Percentiles rank a stretch among this genome's conserved stretches.
phyloP scores from a whole-genome alignment of 1,140 invertebrate genomes.

The Diachasma alloeum region DNA sequence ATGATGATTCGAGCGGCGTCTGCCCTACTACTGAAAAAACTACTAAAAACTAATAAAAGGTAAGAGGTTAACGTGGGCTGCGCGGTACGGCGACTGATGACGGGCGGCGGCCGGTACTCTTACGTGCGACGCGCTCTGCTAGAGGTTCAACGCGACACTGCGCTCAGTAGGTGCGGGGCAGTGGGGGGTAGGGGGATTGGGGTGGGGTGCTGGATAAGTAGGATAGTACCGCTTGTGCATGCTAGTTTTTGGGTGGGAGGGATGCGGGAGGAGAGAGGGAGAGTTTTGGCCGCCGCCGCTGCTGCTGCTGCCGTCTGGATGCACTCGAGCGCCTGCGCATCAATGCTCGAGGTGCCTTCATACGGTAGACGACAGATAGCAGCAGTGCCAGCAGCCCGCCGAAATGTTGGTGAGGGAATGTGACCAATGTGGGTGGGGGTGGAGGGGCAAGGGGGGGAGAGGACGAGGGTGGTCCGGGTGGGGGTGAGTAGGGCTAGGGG shows the following conservation, averaged over 20 bases:
- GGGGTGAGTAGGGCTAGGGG: neutral
- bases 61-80: slow-evolving; percentile 68
- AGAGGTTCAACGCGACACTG: slow-evolving; percentile 80
- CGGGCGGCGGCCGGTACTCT: slow-evolving; percentile 71
- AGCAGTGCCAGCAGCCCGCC: neutral
- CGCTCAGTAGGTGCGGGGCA: slow-evolving; percentile 56
- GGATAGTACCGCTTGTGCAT: slow-evolving; percentile 7
- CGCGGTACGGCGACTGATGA: slow-evolving; percentile 69
- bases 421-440: neutral
- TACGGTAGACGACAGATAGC: neutral
- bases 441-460: neutral
- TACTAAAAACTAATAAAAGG: slow-evolving; percentile 73
- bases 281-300: slow-evolving; percentile 38
- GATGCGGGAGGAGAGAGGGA: slow-evolving; percentile 7
- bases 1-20: neutral
- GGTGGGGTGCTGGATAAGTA: slow-evolving; percentile 24
- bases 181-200: slow-evolving; percentile 32
- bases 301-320: neutral
- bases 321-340: slow-evolving; percentile 1
- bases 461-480: neutral
- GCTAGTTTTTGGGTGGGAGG: neutral
- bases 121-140: slow-evolving; percentile 68
- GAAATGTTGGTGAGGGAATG: neutral
- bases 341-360: neutral
- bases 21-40: slow-evolving; percentile 55